Percentiles rank a stretch among this genome's conserved stretches.
Conservation (phyloP, 2,113 vertebrate genomes). For the Conger conger region DNA sequence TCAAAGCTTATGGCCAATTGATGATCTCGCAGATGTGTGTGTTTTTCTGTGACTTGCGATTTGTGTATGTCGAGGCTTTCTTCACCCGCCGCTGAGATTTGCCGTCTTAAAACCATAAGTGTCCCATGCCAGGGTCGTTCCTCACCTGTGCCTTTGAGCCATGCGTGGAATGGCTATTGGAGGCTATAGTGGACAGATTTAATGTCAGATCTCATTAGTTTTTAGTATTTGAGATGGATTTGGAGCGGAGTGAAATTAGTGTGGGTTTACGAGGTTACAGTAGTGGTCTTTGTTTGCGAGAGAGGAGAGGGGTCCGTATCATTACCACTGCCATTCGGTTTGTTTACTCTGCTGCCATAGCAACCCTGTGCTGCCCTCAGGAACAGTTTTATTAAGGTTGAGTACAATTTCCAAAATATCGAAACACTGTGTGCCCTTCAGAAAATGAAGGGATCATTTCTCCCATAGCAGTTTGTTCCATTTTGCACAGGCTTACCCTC, state of each 20-base stretch:
- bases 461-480: neutral
- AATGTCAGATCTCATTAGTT: neutral
- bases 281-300: neutral
- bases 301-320: neutral
- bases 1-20: neutral
- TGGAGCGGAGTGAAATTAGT: neutral
- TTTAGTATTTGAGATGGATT: neutral
- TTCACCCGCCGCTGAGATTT: neutral
- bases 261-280: neutral
- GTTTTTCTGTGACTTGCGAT: neutral
- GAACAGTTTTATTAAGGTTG: neutral
- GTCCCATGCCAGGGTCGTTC: neutral
- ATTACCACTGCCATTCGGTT: neutral
- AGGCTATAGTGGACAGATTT: neutral
- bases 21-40: neutral
- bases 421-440: neutral
- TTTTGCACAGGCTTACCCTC: neutral
- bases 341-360: neutral
- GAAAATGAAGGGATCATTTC: neutral
- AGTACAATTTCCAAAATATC: neutral
- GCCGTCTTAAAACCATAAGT: neutral
- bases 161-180: neutral
- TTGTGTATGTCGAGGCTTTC: neutral
- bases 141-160: neutral
- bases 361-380: neutral